These are phyloP conservation scores for Gnathonemus longibarbis DNA, from an alignment of 2,113 vertebrate species.

Conservation along the genomic window DNA sequence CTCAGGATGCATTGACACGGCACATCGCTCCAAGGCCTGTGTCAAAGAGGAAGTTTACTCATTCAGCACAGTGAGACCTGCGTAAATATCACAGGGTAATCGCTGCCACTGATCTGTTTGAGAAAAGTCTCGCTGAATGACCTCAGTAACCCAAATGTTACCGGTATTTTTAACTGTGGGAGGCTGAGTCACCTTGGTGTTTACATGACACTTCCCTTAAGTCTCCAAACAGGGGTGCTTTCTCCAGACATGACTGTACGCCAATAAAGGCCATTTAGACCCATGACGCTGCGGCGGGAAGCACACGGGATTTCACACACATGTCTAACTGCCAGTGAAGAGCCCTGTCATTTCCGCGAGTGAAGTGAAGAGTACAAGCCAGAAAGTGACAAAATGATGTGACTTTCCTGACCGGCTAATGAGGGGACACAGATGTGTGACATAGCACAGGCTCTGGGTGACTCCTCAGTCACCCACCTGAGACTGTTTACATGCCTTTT, in stretches of 20 bases:
- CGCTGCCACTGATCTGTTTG: not conserved
- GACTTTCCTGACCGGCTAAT: not conserved
- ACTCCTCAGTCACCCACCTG: not conserved
- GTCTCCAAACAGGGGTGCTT: not conserved
- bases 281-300: not conserved
- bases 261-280: not conserved
- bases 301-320: not conserved
- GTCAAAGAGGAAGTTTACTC: constrained; percentile 28
- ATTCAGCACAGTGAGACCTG: not conserved
- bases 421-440: not conserved
- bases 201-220: not conserved
- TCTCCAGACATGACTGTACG: not conserved
- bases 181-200: not conserved
- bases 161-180: not conserved
- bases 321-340: not conserved
- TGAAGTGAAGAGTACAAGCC: not conserved
- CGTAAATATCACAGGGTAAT: not conserved
- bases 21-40: constrained; percentile 72
- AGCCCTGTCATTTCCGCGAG: not conserved
- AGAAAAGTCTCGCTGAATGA: not conserved
- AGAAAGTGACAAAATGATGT: not conserved
- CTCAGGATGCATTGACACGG: constrained; percentile 63
- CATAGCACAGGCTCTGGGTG: not conserved
- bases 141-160: not conserved
- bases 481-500: not conserved